Evolutionary conservation across 2,113 vertebrate genomes (phyloP).

Genomic region (Sphaerodactylus townsendi): DNA sequence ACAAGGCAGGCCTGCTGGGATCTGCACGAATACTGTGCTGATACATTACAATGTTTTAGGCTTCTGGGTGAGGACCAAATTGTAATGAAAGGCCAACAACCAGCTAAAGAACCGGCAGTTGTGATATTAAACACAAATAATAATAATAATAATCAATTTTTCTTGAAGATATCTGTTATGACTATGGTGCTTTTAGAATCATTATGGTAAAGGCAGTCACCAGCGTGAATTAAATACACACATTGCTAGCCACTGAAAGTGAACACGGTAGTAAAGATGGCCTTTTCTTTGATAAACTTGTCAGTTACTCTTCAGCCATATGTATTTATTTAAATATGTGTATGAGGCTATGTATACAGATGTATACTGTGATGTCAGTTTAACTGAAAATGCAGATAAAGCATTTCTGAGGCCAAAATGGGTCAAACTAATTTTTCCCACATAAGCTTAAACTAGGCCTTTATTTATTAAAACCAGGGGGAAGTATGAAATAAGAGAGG

Average conservation of each 20-base stretch:
- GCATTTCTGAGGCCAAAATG: conserved; percentile 72
- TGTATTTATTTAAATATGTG: conserved; percentile 62
- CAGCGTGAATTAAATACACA: conserved; percentile 32
- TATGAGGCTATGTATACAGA: conserved; percentile 52
- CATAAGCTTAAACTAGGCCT: conserved; percentile 70
- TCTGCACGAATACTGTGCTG: too few species aligned
- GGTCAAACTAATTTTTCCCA: conserved; percentile 70
- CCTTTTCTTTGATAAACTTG: conserved; percentile 53
- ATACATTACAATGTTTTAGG: too few species aligned
- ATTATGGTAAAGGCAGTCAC: not conserved
- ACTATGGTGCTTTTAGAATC: too few species aligned
- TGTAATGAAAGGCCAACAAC: too few species aligned
- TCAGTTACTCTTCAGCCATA: conserved; percentile 59
- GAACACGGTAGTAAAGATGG: conserved; percentile 36
- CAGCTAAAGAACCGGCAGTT: too few species aligned
- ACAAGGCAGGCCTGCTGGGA: too few species aligned
- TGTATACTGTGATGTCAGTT: conserved; percentile 68
- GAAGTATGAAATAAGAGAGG: conserved; percentile 60
- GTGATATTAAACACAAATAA: too few species aligned
- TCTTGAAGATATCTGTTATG: too few species aligned
- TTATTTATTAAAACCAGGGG: conserved; percentile 77
- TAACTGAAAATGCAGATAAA: conserved; percentile 72
- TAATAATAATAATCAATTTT: too few species aligned
- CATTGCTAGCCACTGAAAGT: conserved; percentile 35
- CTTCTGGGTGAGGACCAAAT: too few species aligned